These are phyloP conservation scores for Phalacrocorax pelagicus DNA, from an alignment of 2,113 vertebrate genomes.

Conservation along the genomic window DNA sequence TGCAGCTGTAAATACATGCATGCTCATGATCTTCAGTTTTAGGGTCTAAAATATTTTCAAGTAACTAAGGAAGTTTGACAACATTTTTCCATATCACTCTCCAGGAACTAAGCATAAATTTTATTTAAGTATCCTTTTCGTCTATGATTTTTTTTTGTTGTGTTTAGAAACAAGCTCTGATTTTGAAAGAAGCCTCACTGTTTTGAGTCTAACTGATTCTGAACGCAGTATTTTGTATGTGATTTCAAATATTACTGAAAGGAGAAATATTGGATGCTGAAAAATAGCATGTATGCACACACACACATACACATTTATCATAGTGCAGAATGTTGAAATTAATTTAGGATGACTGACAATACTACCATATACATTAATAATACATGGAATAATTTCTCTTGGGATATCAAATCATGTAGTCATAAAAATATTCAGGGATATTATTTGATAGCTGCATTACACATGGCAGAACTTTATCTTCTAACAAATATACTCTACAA, in stretches of 20 bases:
- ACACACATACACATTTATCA: neutral
- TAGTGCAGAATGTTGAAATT: neutral
- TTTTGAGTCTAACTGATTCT: neutral
- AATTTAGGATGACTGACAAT: neutral
- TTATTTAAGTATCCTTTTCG: neutral
- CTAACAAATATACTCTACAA: neutral
- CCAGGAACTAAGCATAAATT: neutral
- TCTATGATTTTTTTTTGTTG: neutral
- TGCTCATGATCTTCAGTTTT: neutral
- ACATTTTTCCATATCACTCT: neutral
- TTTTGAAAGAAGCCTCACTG: neutral
- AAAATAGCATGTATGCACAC: neutral
- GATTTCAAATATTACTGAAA: neutral
- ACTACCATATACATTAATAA: neutral
- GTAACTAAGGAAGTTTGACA: neutral
- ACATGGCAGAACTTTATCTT: neutral
- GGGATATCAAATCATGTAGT: neutral
- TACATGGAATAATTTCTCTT: neutral
- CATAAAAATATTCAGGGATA: neutral
- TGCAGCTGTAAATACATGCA: neutral
- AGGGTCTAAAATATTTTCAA: neutral
- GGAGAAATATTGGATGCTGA: neutral
- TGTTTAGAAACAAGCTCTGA: neutral
- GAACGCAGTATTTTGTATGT: neutral
- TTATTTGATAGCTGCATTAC: neutral